Conservation (phyloP, 2,113 vertebrate genomes). For the Ammospiza nelsoni region DNA sequence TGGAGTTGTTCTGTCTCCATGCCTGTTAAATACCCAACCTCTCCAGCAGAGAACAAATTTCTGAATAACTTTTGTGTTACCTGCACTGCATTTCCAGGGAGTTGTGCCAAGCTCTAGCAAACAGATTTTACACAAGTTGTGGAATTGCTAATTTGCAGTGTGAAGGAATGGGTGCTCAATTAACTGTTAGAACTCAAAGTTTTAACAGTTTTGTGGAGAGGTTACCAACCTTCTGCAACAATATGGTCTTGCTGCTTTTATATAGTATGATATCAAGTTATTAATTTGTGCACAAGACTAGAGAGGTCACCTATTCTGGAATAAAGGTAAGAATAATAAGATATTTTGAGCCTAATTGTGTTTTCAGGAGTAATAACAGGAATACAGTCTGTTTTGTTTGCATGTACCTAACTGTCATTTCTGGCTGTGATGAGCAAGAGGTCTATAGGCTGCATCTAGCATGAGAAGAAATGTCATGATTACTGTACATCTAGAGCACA, state of each 20-base stretch:
- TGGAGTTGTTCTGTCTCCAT: not conserved
- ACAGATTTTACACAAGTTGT: not conserved
- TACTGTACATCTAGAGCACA: not conserved
- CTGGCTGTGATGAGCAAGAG: not conserved
- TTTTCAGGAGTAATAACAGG: not conserved
- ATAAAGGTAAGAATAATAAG: not conserved
- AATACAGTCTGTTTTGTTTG: not conserved
- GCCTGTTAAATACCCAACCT: not conserved
- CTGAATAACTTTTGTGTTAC: not conserved
- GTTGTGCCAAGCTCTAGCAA: not conserved
- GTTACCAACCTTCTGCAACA: not conserved
- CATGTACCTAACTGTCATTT: not conserved
- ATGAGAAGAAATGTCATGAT: not conserved
- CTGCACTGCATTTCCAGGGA: not conserved
- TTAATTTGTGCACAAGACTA: not conserved
- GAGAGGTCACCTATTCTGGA: not conserved
- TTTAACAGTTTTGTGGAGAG: not conserved
- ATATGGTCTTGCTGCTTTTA: not conserved
- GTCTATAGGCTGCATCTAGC: not conserved
- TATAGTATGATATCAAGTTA: not conserved
- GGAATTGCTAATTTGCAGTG: not conserved
- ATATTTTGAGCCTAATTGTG: not conserved
- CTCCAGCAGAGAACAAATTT: not conserved
- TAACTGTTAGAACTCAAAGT: not conserved
- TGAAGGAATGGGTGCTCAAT: not conserved